Evolutionary conservation across 1,140 invertebrate species (phyloP).

Genomic region (Apis dorsata): DNA sequence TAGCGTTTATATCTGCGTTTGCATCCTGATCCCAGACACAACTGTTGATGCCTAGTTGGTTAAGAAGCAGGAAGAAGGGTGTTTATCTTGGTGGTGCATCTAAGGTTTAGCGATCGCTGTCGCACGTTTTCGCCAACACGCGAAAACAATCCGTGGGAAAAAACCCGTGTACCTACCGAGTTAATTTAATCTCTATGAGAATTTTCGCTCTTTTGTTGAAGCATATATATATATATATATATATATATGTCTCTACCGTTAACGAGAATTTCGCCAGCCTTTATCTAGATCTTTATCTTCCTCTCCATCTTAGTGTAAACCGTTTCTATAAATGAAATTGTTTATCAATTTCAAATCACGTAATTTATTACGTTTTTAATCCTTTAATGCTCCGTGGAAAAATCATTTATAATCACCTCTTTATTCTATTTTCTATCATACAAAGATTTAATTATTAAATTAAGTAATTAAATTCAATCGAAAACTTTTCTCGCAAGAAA

Average conservation of each 20-base stretch:
- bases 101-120: constrained; percentile 33
- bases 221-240: background rate
- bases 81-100: constrained; percentile 37
- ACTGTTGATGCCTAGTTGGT: constrained; percentile 9
- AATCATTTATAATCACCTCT: too few species aligned
- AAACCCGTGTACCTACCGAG: constrained; percentile 31
- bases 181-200: constrained; percentile 56
- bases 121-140: constrained; percentile 46
- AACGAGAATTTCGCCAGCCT: constrained; percentile 18
- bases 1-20: constrained; percentile 31
- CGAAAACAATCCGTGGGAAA: constrained; percentile 50
- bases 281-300: constrained; percentile 36
- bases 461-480: too few species aligned
- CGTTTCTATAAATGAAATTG: background rate
- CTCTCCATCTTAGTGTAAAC: background rate
- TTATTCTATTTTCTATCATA: too few species aligned
- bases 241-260: background rate
- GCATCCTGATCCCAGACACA: constrained; percentile 11
- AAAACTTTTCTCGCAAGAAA: too few species aligned
- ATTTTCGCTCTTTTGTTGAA: constrained; percentile 51
- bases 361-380: too few species aligned
- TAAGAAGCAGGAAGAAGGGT: constrained; percentile 38
- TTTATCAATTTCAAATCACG: background rate
- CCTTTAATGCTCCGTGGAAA: too few species aligned
- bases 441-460: too few species aligned